phyloP scores from a whole-genome alignment of 2,888 invertebrate genomes.

The Philereme vetulata region DNA sequence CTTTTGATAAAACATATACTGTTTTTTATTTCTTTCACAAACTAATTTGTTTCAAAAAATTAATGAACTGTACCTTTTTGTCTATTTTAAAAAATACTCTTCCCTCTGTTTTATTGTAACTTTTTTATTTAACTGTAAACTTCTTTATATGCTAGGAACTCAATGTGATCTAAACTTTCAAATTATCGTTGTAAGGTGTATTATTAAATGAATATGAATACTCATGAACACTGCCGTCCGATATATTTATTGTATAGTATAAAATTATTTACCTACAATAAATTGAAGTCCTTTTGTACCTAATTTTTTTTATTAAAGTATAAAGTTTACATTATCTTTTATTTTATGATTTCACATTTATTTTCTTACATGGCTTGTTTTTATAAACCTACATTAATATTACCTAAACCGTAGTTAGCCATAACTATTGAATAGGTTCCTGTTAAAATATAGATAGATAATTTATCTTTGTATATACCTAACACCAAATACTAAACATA shows the following conservation, averaged over 20 bases:
- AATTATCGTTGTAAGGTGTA: constrained; percentile 10
- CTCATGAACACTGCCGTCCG: constrained; percentile 40
- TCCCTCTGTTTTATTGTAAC: too few species aligned
- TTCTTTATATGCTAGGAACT: constrained; percentile 14
- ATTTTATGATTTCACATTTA: neutral
- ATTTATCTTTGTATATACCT: too few species aligned
- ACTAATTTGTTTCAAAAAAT: too few species aligned
- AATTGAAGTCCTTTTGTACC: constrained; percentile 69
- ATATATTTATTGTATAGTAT: constrained; percentile 43
- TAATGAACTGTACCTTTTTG: neutral
- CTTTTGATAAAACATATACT: neutral
- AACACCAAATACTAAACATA: too few species aligned
- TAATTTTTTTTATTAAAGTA: constrained; percentile 60
- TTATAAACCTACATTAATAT: too few species aligned
- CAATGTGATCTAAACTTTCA: constrained; percentile 18
- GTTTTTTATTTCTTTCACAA: too few species aligned
- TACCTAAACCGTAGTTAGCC: too few species aligned
- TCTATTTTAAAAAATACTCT: neutral
- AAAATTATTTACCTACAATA: constrained; percentile 36
- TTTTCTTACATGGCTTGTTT: too few species aligned
- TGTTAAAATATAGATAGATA: too few species aligned
- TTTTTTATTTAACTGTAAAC: constrained; percentile 11
- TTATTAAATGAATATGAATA: constrained; percentile 28
- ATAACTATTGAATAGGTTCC: too few species aligned
- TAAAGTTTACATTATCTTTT: constrained; percentile 8